Conservation (phyloP, 2,888 invertebrate species). For the Agriopis leucophaearia region DNA sequence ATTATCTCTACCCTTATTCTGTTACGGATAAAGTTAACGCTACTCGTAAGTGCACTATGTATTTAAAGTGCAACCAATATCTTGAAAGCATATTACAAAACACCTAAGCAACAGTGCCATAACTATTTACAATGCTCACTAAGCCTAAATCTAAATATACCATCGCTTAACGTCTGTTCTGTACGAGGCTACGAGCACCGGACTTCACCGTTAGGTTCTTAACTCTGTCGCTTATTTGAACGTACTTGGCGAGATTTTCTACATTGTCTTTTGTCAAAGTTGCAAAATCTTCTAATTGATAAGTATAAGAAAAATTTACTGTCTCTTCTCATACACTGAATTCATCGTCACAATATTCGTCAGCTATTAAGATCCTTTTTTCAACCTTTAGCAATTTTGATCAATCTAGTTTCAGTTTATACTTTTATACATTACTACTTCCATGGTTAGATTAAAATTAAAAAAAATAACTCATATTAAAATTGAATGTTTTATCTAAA, state of each 20-base stretch:
- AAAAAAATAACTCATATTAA: too few relatives aligned
- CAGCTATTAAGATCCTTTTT: background rate
- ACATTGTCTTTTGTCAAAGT: background rate
- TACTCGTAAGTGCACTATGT: too few relatives aligned
- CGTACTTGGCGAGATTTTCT: background rate
- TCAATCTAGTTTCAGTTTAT: too few relatives aligned
- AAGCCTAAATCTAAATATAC: constrained; percentile 29
- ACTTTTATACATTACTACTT: too few relatives aligned
- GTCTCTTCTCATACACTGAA: too few relatives aligned
- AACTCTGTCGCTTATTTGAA: constrained; percentile 8
- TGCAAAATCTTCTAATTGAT: too few relatives aligned
- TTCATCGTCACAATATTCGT: too few relatives aligned
- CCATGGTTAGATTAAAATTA: too few relatives aligned
- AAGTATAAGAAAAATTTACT: too few relatives aligned
- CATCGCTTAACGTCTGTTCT: constrained; percentile 25
- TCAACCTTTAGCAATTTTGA: background rate
- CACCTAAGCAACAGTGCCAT: constrained; percentile 8
- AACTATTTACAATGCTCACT: constrained; percentile 14
- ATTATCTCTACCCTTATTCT: too few relatives aligned
- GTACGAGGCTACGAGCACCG: constrained; percentile 20
- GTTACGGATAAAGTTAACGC: too few relatives aligned
- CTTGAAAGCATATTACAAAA: constrained; percentile 12
- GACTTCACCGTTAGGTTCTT: constrained; percentile 27
- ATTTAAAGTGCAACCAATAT: background rate
- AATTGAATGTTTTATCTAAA: too few relatives aligned